Evolutionary conservation across 2,113 vertebrate species (phyloP).

Genomic region (Petromus typicus): DNA sequence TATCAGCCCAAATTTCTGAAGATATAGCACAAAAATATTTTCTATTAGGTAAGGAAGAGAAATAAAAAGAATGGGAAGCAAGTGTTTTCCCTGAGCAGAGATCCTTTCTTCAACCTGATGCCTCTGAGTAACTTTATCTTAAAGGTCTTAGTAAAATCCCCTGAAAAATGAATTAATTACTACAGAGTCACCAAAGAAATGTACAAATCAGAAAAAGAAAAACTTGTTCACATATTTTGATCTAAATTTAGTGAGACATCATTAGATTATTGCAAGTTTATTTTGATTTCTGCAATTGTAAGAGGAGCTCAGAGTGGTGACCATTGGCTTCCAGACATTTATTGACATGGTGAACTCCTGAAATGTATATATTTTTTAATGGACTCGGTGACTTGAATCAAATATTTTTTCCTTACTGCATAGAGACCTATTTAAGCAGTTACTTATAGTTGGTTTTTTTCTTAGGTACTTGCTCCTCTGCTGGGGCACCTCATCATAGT

Average conservation of each 20-base stretch:
- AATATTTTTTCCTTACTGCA: neutral
- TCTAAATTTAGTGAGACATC: neutral
- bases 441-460: slow-evolving; percentile 21
- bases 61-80: neutral
- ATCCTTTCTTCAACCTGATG: neutral
- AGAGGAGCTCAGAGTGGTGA: neutral
- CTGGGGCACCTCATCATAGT: neutral
- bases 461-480: neutral
- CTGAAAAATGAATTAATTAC: slow-evolving; percentile 12
- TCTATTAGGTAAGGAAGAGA: neutral
- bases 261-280: neutral
- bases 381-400: neutral
- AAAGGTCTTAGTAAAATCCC: neutral
- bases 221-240: neutral
- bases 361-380: neutral
- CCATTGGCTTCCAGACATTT: neutral
- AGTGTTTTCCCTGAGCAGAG: neutral
- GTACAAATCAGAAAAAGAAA: neutral
- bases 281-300: neutral
- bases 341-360: neutral
- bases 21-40: neutral
- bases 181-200: neutral
- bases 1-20: neutral
- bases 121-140: neutral
- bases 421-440: neutral